Base-by-base conservation (phyloP, 1,140 invertebrate species). In the Drosophila parabipectinata region DNA sequence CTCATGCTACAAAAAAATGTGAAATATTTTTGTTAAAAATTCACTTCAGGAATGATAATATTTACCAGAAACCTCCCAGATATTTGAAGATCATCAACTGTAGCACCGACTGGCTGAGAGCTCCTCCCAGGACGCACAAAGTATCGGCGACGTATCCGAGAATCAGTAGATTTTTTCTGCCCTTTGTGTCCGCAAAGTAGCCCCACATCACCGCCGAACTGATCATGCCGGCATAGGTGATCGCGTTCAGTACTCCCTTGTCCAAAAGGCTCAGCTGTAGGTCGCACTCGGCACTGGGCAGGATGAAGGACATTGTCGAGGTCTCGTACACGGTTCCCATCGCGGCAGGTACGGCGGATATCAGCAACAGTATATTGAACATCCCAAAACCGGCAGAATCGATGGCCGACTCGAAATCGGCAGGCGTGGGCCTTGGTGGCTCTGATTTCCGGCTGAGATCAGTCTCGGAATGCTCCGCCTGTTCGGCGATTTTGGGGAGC, bases 151-250 rank as follows among this genome's bases (percentile, higher is more conserved):
- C 85, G 79, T 95, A 95, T 2, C 96, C 96, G 74, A 94, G 94
- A 9, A 96, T 92, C 24, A 97, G 92, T 26, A 97, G 93, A 37
- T 94, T 93, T 52, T 93, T 93, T 1, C 97, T 93, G 0, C 97
- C 97, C 24, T 95, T 92, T 0, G 94, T 94, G 79, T 98, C 97
- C 0, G 96, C 95, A 5, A 97, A 76, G 59, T 95, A 96, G 8
- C 97, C 97, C 96, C 96, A 97, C 8, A 97, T 71, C 75, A 96
- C 94, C 1, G 96, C 96, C 55, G 96, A 96, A 2, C 79, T 55
- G 30, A 89, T 87, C 85, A 88, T 85, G 95, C 96, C 96, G 64
- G 93, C 92, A 90, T 95, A 96, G 18, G 94, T 93, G 56, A 94
- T 93, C 9, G 94, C 95, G 63, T 95, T 96, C 4, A 96, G 84